Conservation (phyloP, 2,888 invertebrate species). For the Leucophenga maculata region DNA sequence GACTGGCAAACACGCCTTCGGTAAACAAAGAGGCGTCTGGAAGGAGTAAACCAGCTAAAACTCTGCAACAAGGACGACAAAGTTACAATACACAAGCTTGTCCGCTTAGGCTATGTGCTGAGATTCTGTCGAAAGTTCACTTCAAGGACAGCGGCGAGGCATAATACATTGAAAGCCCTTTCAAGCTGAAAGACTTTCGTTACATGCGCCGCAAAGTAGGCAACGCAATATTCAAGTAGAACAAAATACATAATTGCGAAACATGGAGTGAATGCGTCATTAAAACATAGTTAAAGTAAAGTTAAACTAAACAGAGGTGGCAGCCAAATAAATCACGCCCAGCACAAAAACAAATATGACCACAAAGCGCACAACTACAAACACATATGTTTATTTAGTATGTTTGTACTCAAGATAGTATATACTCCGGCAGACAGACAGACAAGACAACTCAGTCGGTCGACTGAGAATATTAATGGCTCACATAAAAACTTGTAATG, state of each 20-base stretch:
- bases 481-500: conserved; percentile 3
- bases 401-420: too few relatives aligned
- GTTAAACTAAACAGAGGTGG: too few relatives aligned
- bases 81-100: background rate
- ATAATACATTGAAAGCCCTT: background rate
- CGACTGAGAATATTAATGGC: conserved; percentile 9
- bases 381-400: too few relatives aligned
- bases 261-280: background rate
- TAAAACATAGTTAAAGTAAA: background rate
- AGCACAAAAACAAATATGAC: background rate
- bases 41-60: background rate
- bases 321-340: conserved; percentile 1
- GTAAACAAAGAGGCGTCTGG: background rate
- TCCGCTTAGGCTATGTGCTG: background rate
- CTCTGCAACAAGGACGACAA: background rate
- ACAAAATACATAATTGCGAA: background rate
- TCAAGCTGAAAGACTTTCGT: background rate
- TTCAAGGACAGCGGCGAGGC: background rate
- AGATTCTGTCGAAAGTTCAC: background rate
- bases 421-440: too few relatives aligned
- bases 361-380: too few relatives aligned
- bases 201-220: background rate
- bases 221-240: background rate
- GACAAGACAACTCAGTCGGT: too few relatives aligned
- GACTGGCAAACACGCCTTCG: background rate